Conservation (phyloP, 2,888 invertebrate species). For the Magallana nippona region DNA sequence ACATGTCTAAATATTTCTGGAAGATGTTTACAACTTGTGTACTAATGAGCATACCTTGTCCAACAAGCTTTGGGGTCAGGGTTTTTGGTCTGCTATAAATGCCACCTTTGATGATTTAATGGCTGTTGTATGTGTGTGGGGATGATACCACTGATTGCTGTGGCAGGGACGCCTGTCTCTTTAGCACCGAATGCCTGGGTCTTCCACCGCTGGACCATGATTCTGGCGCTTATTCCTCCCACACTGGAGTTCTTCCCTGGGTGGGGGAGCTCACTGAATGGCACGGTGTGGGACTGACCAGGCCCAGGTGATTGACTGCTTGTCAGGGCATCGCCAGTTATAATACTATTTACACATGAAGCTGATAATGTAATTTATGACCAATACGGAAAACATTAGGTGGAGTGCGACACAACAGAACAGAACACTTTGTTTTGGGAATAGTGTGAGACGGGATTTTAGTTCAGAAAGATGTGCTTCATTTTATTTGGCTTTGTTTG, state of each 20-base stretch:
- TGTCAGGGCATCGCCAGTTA: not conserved
- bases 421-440: not conserved
- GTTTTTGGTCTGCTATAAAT: not conserved
- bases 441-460: not conserved
- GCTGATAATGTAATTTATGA: slow-evolving; percentile 17
- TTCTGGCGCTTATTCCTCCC: not conserved
- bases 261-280: not conserved
- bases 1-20: not conserved
- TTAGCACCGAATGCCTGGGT: not conserved
- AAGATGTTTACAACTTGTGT: not conserved
- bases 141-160: not conserved
- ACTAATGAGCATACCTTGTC: slow-evolving; percentile 13
- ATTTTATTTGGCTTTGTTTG: not conserved
- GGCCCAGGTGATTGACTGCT: not conserved
- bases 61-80: not conserved
- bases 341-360: slow-evolving; percentile 1
- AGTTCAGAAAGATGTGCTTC: not conserved
- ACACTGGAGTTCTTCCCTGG: not conserved
- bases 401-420: not conserved
- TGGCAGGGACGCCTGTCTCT: not conserved
- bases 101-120: slow-evolving; percentile 14
- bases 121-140: slow-evolving; percentile 1
- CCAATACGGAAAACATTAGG: not conserved
- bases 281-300: not conserved
- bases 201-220: not conserved